phyloP scores from a whole-genome alignment of 2,797 vertebrate genomes.

The Lutjanus argentimaculatus region DNA sequence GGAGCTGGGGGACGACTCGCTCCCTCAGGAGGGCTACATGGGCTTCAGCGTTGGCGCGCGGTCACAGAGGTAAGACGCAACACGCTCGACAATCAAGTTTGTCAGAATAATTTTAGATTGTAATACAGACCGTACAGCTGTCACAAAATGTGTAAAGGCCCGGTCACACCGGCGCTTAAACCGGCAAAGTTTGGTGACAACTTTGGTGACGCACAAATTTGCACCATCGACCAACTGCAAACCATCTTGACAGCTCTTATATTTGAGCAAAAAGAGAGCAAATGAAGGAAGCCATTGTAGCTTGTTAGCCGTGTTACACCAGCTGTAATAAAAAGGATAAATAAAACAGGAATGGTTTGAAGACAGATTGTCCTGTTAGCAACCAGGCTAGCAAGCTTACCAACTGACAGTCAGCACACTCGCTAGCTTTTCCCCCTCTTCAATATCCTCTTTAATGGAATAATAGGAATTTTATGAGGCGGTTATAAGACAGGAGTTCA shows the following conservation, averaged over 20 bases:
- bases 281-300: neutral
- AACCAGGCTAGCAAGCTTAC: neutral
- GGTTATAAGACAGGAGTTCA: too few relatives aligned
- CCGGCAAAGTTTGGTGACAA: too few relatives aligned
- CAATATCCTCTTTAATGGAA: neutral
- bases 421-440: neutral
- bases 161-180: neutral
- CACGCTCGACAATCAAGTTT: neutral
- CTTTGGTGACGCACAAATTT: neutral
- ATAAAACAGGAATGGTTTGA: neutral
- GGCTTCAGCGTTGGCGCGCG: conserved; percentile 97
- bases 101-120: too few relatives aligned
- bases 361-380: neutral
- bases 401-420: neutral
- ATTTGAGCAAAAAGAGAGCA: neutral
- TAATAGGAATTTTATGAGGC: too few relatives aligned
- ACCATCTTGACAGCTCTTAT: neutral
- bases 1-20: conserved; percentile 96
- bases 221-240: neutral
- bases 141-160: neutral
- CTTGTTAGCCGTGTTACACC: neutral
- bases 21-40: conserved; percentile 97
- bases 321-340: too few relatives aligned
- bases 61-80: conserved; percentile 92
- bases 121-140: too few relatives aligned